Base-by-base conservation (phyloP, 2,797 vertebrate genomes). In the Martes flavigula region DNA sequence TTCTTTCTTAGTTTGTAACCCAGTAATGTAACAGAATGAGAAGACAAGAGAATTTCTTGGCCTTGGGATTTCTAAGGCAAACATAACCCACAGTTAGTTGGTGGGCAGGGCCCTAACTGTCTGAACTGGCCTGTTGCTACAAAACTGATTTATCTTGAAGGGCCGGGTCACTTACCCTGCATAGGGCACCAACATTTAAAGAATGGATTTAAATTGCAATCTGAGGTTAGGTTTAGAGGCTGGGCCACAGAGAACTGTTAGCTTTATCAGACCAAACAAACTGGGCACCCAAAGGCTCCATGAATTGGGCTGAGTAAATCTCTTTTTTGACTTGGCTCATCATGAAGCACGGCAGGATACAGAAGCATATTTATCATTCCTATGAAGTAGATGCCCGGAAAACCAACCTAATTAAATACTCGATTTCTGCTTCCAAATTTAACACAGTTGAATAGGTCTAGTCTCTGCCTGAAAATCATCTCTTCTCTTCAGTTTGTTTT, bases 361-460 rank as follows among this genome's bases (percentile, higher is more conserved):
- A 86, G 40, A 77, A 25, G 23, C 27, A 64, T 51, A 25, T 83
- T 79, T 70, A 32, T 73, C 60, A 92, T 54, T 58, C n/a, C 46
- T 66, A 6, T 72, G 35, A 93, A 78, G 35, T 2, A 27, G 38
- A 62, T 90, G 60, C 58, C 93, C 75, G 46, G 62, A 40, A 87
- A 91, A 27, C 7, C 68, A 87, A 40, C 54, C 58, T 84, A 81
- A 91, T 70, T 85, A 94, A 87, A 72, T 83, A 72, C 70, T 90
- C 35, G 30, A 66, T 87, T 91, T 85, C 70, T 97, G n/a, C 17
- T 73, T 94, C 64, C 75, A 92, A 92, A 95, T 70, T 93, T 40
- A 87, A 15, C 32, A 12, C 68, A n/a, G 17, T 77, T 92, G 54
- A 93, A 18, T 9, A 64, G 38, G 70, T 73, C 15, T 23, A 70